These are phyloP conservation scores for Cephus rjabovi DNA, from an alignment of 2,888 invertebrate species.

Conservation along the genomic window DNA sequence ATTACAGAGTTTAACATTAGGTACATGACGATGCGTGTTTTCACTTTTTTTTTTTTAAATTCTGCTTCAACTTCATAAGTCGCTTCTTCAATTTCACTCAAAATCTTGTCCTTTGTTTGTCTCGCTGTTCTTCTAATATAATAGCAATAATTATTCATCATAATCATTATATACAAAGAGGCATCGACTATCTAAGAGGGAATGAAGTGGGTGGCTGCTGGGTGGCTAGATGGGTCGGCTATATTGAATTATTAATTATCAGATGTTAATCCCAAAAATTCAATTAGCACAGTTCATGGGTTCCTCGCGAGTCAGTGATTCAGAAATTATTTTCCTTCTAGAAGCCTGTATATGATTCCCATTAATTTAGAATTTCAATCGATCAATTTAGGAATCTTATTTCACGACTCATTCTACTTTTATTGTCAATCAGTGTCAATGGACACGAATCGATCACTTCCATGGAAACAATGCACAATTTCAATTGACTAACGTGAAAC, in stretches of 20 bases:
- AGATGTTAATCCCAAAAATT: background rate
- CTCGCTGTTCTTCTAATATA: constrained; percentile 5
- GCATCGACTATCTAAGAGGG: constrained; percentile 18
- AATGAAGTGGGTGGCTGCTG: constrained; percentile 11
- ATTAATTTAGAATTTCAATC: background rate
- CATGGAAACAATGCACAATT: background rate
- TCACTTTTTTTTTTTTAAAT: constrained; percentile 8
- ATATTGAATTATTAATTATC: constrained; percentile 5
- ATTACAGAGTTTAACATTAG: constrained; percentile 56
- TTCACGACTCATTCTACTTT: background rate
- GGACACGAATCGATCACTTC: background rate
- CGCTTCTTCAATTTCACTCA: background rate
- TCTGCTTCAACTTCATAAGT: constrained; percentile 12
- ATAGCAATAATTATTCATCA: constrained; percentile 14
- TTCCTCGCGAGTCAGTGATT: background rate
- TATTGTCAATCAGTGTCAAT: background rate
- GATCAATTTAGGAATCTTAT: background rate
- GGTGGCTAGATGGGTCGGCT: constrained; percentile 10
- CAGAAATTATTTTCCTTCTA: background rate
- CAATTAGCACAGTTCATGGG: background rate
- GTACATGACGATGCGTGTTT: constrained; percentile 46
- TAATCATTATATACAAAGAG: constrained; percentile 23
- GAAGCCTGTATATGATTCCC: background rate
- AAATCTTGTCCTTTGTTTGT: background rate
- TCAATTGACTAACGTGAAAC: background rate